Evolutionary conservation across 92 coral and sea anemone species (phyloP).

Genomic region (Palythoa caribaeorum): DNA sequence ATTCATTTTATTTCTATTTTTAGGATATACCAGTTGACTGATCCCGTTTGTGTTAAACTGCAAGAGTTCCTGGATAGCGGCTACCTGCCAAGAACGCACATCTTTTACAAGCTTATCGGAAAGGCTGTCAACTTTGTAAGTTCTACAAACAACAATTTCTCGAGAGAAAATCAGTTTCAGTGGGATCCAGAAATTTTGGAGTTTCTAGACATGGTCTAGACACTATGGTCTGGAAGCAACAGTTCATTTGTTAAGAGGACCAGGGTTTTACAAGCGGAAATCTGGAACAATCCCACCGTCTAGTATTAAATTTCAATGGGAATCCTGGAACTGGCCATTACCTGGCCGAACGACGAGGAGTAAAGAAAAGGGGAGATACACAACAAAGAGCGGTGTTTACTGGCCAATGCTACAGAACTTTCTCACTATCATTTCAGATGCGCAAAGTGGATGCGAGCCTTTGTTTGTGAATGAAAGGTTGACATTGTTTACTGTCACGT

Average conservation of each 20-base stretch:
- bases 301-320: slow-evolving; percentile 57
- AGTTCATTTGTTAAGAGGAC: slow-evolving; percentile 67
- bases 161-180: slow-evolving; percentile 49
- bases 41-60: slow-evolving; percentile 64
- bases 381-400: slow-evolving; percentile 57
- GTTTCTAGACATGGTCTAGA: slow-evolving; percentile 58
- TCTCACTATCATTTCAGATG: slow-evolving; percentile 59
- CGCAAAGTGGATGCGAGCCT: slow-evolving; percentile 56
- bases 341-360: slow-evolving; percentile 64
- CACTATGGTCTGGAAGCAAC: slow-evolving; percentile 70
- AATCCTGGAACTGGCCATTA: slow-evolving; percentile 71
- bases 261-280: slow-evolving; percentile 63
- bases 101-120: slow-evolving; percentile 60
- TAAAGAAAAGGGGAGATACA: slow-evolving; percentile 68
- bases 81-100: slow-evolving; percentile 53
- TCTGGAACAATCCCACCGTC: slow-evolving; percentile 12
- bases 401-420: slow-evolving; percentile 65
- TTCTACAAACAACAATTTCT: slow-evolving; percentile 23
- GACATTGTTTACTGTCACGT: slow-evolving; percentile 63
- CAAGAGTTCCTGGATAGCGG: slow-evolving; percentile 57
- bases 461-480: slow-evolving; percentile 53
- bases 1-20: slow-evolving; percentile 17
- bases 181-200: slow-evolving; percentile 69
- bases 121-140: slow-evolving; percentile 64
- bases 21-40: slow-evolving; percentile 60